A percentile compares a stretch with the other conserved stretches of the same genome.
phyloP scores from a whole-genome alignment of 2,888 invertebrate genomes.

The Caradrina clavipalpis region DNA sequence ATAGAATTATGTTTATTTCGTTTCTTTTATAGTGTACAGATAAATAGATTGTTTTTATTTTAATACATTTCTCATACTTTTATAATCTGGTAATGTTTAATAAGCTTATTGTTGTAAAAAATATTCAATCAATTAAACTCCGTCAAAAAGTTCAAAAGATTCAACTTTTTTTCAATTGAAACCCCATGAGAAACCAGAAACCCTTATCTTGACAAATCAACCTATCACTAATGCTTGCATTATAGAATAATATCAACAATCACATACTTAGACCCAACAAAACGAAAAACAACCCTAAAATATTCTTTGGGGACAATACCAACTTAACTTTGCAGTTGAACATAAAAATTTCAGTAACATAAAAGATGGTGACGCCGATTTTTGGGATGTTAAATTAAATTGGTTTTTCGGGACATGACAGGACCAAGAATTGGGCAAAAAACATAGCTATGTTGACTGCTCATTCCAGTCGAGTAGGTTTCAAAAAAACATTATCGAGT shows the following conservation, averaged over 20 bases:
- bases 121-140: background rate
- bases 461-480: slow-evolving; percentile 73
- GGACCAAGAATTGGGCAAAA: slow-evolving; percentile 53
- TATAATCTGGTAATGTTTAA: background rate
- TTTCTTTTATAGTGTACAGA: too few relatives aligned
- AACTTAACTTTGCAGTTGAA: slow-evolving; percentile 42
- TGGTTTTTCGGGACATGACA: slow-evolving; percentile 52
- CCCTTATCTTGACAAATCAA: slow-evolving; percentile 49
- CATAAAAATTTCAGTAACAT: background rate
- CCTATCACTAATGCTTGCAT: slow-evolving; percentile 54
- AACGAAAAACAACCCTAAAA: slow-evolving; percentile 53
- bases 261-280: slow-evolving; percentile 39
- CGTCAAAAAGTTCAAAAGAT: slow-evolving; percentile 1
- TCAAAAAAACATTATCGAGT: slow-evolving; percentile 71
- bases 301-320: slow-evolving; percentile 29
- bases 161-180: slow-evolving; percentile 5
- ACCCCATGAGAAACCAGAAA: slow-evolving; percentile 43
- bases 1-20: too few relatives aligned
- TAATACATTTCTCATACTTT: too few relatives aligned
- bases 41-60: too few relatives aligned
- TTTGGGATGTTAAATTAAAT: slow-evolving; percentile 35
- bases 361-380: background rate
- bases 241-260: slow-evolving; percentile 56
- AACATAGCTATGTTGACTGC: slow-evolving; percentile 71
- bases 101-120: background rate